phyloP scores from a whole-genome alignment of 1,140 invertebrate species.

The Mesaphorura yosii region DNA sequence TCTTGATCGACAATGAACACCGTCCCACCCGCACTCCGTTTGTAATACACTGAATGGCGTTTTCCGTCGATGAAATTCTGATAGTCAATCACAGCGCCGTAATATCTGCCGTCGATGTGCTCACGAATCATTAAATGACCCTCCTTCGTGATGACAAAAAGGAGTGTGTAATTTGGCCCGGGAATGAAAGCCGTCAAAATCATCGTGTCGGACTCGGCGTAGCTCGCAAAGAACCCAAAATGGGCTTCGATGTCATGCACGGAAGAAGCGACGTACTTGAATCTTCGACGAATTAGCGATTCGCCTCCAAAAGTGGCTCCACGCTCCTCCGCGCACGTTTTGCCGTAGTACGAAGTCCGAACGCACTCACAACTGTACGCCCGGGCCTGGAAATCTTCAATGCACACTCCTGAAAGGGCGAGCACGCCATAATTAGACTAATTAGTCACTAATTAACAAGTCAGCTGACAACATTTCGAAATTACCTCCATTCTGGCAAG shows the following conservation, averaged over 20 bases:
- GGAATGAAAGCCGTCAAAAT: constrained; percentile 35
- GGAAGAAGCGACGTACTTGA: constrained; percentile 46
- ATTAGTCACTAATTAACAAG: not conserved
- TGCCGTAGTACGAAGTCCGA: constrained; percentile 73
- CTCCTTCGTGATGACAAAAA: constrained; percentile 65
- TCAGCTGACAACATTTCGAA: constrained; percentile 36
- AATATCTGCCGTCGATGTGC: constrained; percentile 53
- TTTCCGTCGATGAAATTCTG: constrained; percentile 69
- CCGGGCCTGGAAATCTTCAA: constrained; percentile 75
- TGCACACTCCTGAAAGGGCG: constrained; percentile 52
- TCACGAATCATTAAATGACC: constrained; percentile 73
- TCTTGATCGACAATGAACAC: constrained; percentile 57
- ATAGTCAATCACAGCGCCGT: constrained; percentile 57
- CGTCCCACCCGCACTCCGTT: constrained; percentile 55
- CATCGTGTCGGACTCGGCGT: constrained; percentile 22
- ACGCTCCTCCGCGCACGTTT: constrained; percentile 57
- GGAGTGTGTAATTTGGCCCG: constrained; percentile 66
- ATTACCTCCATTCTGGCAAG: constrained; percentile 77
- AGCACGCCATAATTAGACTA: not conserved
- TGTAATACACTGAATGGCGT: constrained; percentile 74
- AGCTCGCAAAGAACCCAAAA: constrained; percentile 44
- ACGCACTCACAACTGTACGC: constrained; percentile 76
- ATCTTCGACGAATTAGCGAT: constrained; percentile 63
- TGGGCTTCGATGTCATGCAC: constrained; percentile 60
- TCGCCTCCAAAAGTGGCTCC: constrained; percentile 78